These are phyloP conservation scores for Cryptoprocta ferox DNA, from an alignment of 2,797 vertebrate genomes.

Conservation along the genomic window DNA sequence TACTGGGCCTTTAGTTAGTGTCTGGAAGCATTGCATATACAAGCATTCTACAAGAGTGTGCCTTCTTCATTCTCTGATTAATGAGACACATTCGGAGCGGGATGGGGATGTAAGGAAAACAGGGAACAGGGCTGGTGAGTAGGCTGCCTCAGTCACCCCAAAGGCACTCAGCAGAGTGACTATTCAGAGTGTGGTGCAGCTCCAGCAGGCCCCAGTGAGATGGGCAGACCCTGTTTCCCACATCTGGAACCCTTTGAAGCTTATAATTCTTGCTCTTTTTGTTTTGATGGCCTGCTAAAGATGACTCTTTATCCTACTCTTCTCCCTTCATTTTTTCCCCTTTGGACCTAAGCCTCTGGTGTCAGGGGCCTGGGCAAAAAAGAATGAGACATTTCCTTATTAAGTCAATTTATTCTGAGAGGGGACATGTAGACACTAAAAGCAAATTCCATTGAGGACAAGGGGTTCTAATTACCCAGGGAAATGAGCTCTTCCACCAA, in stretches of 20 bases:
- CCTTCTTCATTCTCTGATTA: not conserved
- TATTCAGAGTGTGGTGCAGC: not conserved
- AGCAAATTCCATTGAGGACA: constrained; percentile 50
- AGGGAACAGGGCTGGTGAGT: not conserved
- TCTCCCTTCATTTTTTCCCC: not conserved
- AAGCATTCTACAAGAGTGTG: not conserved
- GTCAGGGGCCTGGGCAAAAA: not conserved
- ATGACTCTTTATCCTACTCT: not conserved
- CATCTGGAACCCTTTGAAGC: not conserved
- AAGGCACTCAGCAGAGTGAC: not conserved
- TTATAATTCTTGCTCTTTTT: constrained; percentile 20
- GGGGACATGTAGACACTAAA: not conserved
- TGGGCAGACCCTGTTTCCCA: not conserved
- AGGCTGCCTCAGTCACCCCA: not conserved
- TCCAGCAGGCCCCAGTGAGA: not conserved
- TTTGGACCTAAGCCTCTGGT: not conserved
- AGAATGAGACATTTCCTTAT: not conserved
- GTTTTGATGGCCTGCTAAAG: not conserved
- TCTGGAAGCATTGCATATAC: not conserved
- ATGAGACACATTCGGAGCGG: not conserved
- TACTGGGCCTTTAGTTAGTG: not conserved
- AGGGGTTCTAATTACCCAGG: constrained; percentile 9
- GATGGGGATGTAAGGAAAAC: not conserved
- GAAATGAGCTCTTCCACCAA: constrained; percentile 43
- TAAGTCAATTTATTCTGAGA: constrained; percentile 47